Conservation (phyloP, 2,797 vertebrate genomes). For the Macroramphosus scolopax region DNA sequence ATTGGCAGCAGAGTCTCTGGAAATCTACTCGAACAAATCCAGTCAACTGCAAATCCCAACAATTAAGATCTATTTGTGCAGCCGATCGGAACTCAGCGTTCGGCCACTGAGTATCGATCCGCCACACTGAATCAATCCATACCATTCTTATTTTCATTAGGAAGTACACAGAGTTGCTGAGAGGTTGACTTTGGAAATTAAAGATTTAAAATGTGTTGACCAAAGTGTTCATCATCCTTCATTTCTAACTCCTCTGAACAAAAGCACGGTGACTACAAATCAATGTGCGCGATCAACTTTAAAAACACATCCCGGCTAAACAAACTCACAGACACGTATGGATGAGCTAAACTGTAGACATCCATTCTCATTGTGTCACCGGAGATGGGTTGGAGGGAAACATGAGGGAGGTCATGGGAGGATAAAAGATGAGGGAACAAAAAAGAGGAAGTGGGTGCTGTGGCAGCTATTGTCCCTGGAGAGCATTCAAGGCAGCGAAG, state of each 20-base stretch:
- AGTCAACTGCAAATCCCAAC: constrained; percentile 61
- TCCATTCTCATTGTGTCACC: constrained; percentile 56
- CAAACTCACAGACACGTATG: constrained; percentile 20
- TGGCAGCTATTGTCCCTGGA: constrained; percentile 61
- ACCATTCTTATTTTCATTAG: constrained; percentile 52
- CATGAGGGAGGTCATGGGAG: constrained; percentile 37
- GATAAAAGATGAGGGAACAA: constrained; percentile 29
- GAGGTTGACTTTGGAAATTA: constrained; percentile 52
- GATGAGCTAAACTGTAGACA: constrained; percentile 41
- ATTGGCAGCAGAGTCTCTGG: constrained; percentile 30
- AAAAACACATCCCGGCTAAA: no score
- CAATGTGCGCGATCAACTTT: no score
- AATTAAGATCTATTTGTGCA: constrained; percentile 63
- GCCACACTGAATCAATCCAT: constrained; percentile 43
- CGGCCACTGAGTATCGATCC: constrained; percentile 36
- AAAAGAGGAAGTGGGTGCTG: constrained; percentile 43
- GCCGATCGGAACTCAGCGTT: constrained; percentile 46
- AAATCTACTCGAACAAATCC: constrained; percentile 57
- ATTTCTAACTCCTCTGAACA: constrained; percentile 36
- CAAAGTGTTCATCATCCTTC: constrained; percentile 48
- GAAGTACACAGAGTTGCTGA: constrained; percentile 45
- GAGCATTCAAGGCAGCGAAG: constrained; percentile 59
- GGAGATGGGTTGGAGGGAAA: constrained; percentile 3
- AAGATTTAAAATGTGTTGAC: constrained; percentile 59
- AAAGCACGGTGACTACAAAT: constrained; percentile 44